Conservation (phyloP, 2,113 vertebrate genomes). For the Antidorcas marsupialis region DNA sequence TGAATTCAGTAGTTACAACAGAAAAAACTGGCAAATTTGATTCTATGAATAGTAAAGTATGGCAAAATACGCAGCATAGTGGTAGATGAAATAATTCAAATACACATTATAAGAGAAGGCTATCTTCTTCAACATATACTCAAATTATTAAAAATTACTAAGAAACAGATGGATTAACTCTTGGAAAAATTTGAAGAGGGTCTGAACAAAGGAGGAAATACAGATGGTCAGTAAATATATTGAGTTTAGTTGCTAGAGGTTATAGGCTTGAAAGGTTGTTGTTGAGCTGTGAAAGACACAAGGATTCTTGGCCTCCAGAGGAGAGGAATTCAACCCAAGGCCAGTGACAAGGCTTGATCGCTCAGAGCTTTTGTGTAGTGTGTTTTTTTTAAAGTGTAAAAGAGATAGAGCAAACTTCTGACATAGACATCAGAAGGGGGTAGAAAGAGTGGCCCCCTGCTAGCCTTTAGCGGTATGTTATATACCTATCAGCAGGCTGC, state of each 20-base stretch:
- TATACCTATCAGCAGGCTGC: background rate
- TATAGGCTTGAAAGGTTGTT: background rate
- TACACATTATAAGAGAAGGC: background rate
- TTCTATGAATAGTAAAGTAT: background rate
- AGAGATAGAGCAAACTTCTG: background rate
- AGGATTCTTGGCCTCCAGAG: background rate
- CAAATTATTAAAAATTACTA: background rate
- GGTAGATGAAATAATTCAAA: background rate
- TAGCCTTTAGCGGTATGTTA: background rate
- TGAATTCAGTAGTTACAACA: background rate
- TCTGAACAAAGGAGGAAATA: conserved; percentile 14
- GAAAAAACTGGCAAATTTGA: background rate
- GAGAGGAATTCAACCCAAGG: background rate
- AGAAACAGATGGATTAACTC: background rate
- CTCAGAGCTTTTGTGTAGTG: background rate
- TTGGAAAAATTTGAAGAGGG: background rate
- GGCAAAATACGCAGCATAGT: background rate
- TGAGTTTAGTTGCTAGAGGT: background rate
- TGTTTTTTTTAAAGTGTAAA: background rate
- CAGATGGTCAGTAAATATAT: background rate
- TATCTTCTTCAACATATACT: background rate
- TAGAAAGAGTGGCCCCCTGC: background rate
- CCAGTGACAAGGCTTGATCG: background rate
- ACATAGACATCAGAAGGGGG: background rate
- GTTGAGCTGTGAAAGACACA: background rate